Evolutionary conservation across 2,888 invertebrate species (phyloP).

Genomic region (Entomobrya multifasciata): DNA sequence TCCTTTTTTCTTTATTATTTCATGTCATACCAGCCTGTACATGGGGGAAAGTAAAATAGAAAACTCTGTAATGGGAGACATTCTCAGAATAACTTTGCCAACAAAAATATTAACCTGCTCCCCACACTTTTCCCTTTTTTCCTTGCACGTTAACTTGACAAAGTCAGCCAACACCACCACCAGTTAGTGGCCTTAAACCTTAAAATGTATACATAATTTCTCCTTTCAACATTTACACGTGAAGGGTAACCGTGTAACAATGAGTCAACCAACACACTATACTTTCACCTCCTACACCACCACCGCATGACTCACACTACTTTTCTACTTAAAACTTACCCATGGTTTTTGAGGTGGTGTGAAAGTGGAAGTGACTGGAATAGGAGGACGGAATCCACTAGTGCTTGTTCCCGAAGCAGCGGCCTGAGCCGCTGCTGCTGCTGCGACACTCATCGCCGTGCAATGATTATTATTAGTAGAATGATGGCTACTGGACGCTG

Average conservation of each 20-base stretch:
- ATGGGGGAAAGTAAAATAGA: background rate
- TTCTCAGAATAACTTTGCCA: background rate
- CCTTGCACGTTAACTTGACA: too few relatives aligned
- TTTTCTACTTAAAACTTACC: slow-evolving; percentile 71
- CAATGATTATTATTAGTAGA: slow-evolving; percentile 55
- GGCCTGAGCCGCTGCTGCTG: slow-evolving; percentile 10
- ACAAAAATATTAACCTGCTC: background rate
- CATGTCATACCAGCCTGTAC: slow-evolving; percentile 16
- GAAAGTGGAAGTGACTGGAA: slow-evolving; percentile 78
- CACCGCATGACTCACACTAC: slow-evolving; percentile 37
- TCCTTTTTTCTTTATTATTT: slow-evolving; percentile 26
- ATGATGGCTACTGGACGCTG: slow-evolving; percentile 27
- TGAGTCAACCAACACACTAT: too few relatives aligned
- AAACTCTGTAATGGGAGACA: background rate
- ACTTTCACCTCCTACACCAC: slow-evolving; percentile 34
- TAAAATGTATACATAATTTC: slow-evolving; percentile 16
- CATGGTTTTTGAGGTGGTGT: slow-evolving; percentile 76
- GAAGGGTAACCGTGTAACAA: too few relatives aligned
- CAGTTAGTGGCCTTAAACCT: slow-evolving; percentile 59
- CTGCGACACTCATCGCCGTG: slow-evolving; percentile 56
- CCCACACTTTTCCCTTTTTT: background rate
- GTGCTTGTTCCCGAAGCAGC: slow-evolving; percentile 33
- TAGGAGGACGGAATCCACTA: slow-evolving; percentile 76
- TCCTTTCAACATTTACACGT: too few relatives aligned
- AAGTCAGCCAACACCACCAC: too few relatives aligned